These are phyloP conservation scores for Apamea monoglypha DNA, from an alignment of 2,888 invertebrate species.

Conservation along the genomic window DNA sequence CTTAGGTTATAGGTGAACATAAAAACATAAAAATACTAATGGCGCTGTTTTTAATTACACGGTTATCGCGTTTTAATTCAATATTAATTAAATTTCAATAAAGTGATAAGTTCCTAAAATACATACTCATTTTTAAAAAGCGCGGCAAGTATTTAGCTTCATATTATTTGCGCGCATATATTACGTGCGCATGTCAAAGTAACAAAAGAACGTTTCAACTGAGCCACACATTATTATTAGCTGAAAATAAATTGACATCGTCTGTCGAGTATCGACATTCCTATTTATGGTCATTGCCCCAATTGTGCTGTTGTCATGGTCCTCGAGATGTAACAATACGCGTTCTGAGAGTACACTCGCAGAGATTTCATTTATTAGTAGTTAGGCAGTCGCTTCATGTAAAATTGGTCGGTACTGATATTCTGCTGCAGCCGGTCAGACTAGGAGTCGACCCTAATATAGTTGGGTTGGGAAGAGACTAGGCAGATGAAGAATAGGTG, in stretches of 20 bases:
- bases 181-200: conserved; percentile 20
- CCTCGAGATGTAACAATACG: conserved; percentile 23
- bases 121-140: not conserved
- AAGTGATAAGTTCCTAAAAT: not conserved
- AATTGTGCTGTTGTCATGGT: conserved; percentile 63
- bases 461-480: not conserved
- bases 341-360: not conserved
- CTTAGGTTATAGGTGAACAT: not conserved
- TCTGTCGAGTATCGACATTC: conserved; percentile 59
- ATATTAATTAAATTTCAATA: conserved; percentile 5
- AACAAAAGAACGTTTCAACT: conserved; percentile 40
- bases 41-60: not conserved
- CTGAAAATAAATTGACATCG: conserved; percentile 66
- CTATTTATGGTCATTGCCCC: conserved; percentile 68
- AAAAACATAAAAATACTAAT: no score
- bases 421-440: not conserved
- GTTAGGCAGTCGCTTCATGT: not conserved
- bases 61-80: not conserved
- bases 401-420: not conserved
- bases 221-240: conserved; percentile 32
- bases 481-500: not conserved
- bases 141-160: conserved; percentile 4
- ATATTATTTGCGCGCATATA: conserved; percentile 5
- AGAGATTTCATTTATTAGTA: not conserved
- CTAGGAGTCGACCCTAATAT: not conserved